These are phyloP conservation scores for Regulus satrapa DNA, from an alignment of 2,113 vertebrate genomes.

Conservation along the genomic window DNA sequence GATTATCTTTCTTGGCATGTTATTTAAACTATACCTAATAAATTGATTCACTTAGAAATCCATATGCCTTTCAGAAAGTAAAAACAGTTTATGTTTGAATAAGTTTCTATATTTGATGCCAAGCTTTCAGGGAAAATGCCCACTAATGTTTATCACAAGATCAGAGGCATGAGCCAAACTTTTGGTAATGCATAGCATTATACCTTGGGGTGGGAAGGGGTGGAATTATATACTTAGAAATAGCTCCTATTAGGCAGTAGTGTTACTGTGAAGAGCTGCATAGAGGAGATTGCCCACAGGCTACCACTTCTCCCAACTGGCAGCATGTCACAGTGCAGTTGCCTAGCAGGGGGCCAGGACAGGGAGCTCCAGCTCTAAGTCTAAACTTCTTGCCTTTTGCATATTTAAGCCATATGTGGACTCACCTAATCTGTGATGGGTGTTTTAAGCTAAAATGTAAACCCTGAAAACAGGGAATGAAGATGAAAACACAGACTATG, in stretches of 20 bases:
- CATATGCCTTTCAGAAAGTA: neutral
- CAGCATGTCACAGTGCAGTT: neutral
- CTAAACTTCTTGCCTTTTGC: neutral
- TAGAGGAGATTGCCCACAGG: neutral
- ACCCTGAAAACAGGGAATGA: neutral
- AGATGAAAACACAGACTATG: neutral
- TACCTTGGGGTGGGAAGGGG: neutral
- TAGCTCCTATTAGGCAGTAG: neutral
- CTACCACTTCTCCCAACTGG: neutral
- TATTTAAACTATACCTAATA: neutral
- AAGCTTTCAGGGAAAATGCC: neutral
- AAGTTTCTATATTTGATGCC: neutral
- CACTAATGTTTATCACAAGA: neutral
- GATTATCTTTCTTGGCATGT: neutral
- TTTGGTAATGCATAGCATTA: neutral
- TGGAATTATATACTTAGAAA: neutral
- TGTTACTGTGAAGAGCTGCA: neutral
- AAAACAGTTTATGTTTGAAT: neutral
- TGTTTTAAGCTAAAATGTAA: neutral
- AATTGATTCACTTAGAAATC: constrained; percentile 32
- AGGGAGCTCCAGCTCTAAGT: neutral
- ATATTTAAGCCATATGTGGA: neutral
- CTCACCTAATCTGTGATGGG: neutral
- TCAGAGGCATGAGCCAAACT: neutral
- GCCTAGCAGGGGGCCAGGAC: neutral